Conservation (phyloP, 2,797 vertebrate species). For the Alectoris magna region DNA sequence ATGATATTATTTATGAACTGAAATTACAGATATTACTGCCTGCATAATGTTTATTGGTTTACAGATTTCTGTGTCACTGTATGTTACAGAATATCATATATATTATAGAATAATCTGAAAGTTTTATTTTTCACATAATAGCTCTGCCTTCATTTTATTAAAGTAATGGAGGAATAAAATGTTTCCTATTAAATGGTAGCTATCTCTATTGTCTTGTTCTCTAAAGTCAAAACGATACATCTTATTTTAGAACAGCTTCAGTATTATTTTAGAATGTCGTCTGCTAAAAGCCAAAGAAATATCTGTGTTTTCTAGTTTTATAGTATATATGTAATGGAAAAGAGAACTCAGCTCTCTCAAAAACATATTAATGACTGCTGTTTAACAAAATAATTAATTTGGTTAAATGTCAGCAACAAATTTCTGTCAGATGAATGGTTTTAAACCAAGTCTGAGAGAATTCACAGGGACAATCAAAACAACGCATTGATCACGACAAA, state of each 20-base stretch:
- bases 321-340: not conserved
- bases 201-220: not conserved
- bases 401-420: not conserved
- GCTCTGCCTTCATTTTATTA: not conserved
- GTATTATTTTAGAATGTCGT: not conserved
- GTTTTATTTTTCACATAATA: not conserved
- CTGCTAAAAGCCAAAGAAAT: not conserved
- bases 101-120: not conserved
- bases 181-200: not conserved
- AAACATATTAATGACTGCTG: not conserved
- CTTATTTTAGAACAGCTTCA: not conserved
- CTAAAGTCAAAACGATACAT: not conserved
- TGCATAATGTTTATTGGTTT: not conserved
- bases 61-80: not conserved
- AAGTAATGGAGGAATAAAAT: not conserved
- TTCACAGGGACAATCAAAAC: not conserved
- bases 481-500: not conserved
- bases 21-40: not conserved
- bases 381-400: not conserved
- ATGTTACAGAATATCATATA: not conserved
- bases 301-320: not conserved
- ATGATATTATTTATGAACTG: not conserved
- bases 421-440: not conserved
- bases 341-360: not conserved
- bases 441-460: not conserved